These are phyloP conservation scores for Ariolimax columbianus DNA, from an alignment of 2,888 invertebrate genomes.

Conservation along the genomic window DNA sequence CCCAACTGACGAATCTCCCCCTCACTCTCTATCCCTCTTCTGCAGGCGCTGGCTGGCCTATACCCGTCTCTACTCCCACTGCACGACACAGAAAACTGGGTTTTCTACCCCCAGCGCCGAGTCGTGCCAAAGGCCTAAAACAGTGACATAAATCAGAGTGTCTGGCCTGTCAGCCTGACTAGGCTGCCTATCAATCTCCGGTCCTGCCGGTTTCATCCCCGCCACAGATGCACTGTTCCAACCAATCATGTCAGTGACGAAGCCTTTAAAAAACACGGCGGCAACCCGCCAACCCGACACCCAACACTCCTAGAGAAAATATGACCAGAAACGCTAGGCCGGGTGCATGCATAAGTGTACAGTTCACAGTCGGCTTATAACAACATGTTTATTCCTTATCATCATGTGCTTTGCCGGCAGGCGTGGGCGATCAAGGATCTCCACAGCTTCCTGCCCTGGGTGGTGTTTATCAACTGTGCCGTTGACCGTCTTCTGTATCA, in stretches of 20 bases:
- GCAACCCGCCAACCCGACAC: constrained; percentile 8
- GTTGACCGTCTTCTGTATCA: no score
- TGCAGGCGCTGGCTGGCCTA: constrained; percentile 1
- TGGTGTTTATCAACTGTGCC: no score
- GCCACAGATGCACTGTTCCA: constrained; percentile 74
- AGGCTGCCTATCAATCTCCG: constrained; percentile 48
- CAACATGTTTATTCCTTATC: no score
- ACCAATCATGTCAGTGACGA: constrained; percentile 79
- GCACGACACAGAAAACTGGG: constrained; percentile 3
- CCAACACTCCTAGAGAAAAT: background rate
- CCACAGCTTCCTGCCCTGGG: no score
- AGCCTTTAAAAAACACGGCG: constrained; percentile 21
- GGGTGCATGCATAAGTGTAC: constrained; percentile 2
- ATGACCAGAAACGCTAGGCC: background rate
- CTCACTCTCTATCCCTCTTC: constrained; percentile 19
- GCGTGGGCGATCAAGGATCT: no score
- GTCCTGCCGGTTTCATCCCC: constrained; percentile 34
- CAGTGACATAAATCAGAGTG: constrained; percentile 49
- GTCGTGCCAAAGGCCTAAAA: constrained; percentile 46
- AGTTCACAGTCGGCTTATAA: no score
- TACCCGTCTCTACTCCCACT: constrained; percentile 22
- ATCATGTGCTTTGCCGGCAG: no score
- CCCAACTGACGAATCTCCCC: constrained; percentile 18
- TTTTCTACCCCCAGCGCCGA: constrained; percentile 25
- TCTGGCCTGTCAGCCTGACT: constrained; percentile 44